A percentile compares a stretch with the other conserved stretches of the same genome.
These are phyloP conservation scores for Macquaria australasica DNA, from an alignment of 2,113 vertebrate genomes.

Conservation along the genomic window DNA sequence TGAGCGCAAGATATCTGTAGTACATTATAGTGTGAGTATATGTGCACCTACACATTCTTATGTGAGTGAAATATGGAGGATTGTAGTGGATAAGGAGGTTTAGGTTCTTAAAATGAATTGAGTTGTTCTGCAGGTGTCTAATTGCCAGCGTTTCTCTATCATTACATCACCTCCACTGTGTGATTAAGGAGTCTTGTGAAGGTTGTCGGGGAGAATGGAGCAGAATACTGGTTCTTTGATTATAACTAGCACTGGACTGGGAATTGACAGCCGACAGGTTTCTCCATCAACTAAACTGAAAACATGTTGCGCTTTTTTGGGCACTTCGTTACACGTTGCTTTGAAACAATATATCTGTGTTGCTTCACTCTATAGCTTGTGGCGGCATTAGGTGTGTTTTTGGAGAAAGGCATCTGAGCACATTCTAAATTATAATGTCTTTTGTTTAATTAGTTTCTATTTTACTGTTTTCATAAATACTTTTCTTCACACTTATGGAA, in stretches of 20 bases:
- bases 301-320: constrained; percentile 48
- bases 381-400: neutral
- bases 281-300: constrained; percentile 51
- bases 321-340: constrained; percentile 33
- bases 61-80: constrained; percentile 1
- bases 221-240: constrained; percentile 69
- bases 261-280: constrained; percentile 50
- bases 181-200: constrained; percentile 67
- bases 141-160: constrained; percentile 73
- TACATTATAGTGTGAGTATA: neutral
- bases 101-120: constrained; percentile 38
- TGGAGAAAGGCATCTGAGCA: neutral
- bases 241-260: constrained; percentile 44
- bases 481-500: neutral
- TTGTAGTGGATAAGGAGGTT: constrained; percentile 11
- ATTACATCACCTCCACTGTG: constrained; percentile 74
- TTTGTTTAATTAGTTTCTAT: constrained; percentile 21
- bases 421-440: neutral
- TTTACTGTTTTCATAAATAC: neutral
- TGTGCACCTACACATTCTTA: neutral
- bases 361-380: neutral
- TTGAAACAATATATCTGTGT: neutral
- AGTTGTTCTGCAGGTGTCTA: constrained; percentile 67
- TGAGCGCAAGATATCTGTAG: neutral
- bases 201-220: constrained; percentile 54